Conservation (phyloP, 2,888 invertebrate genomes). For the Eristalis intricaria region DNA sequence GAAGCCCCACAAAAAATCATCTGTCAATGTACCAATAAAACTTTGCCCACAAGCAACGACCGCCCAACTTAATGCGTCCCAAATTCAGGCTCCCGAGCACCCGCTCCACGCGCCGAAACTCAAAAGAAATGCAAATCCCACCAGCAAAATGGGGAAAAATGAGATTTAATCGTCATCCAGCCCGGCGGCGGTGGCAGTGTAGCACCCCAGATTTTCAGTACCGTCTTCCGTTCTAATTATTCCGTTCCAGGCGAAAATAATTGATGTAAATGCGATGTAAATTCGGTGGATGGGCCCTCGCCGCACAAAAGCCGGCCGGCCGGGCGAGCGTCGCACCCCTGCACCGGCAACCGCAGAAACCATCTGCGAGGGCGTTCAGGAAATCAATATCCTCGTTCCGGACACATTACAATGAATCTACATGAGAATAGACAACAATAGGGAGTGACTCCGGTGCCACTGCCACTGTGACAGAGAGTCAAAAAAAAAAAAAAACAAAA, state of each 20-base stretch:
- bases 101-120: background rate
- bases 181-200: background rate
- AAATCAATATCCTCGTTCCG: conserved; percentile 44
- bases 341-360: conserved; percentile 3
- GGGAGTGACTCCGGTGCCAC: background rate
- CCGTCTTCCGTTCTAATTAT: conserved; percentile 5
- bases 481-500: conserved; percentile 4
- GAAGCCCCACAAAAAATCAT: conserved; percentile 20
- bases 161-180: background rate
- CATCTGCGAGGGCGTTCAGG: conserved; percentile 1
- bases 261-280: conserved; percentile 49
- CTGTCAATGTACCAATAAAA: conserved; percentile 49
- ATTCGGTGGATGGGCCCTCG: conserved; percentile 1
- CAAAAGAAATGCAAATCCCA: conserved; percentile 1
- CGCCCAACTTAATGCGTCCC: background rate
- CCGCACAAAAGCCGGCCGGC: background rate
- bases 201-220: conserved; percentile 1
- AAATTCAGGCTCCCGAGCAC: background rate
- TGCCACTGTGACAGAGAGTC: background rate
- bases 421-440: conserved; percentile 9
- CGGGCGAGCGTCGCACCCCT: background rate
- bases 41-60: conserved; percentile 26
- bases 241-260: conserved; percentile 20
- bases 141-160: background rate
- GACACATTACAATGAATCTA: conserved; percentile 30